A percentile compares a stretch with the other conserved stretches of the same genome.
Evolutionary conservation across 2,888 invertebrate species (phyloP).

Genomic region (Drosophila borealis): DNA sequence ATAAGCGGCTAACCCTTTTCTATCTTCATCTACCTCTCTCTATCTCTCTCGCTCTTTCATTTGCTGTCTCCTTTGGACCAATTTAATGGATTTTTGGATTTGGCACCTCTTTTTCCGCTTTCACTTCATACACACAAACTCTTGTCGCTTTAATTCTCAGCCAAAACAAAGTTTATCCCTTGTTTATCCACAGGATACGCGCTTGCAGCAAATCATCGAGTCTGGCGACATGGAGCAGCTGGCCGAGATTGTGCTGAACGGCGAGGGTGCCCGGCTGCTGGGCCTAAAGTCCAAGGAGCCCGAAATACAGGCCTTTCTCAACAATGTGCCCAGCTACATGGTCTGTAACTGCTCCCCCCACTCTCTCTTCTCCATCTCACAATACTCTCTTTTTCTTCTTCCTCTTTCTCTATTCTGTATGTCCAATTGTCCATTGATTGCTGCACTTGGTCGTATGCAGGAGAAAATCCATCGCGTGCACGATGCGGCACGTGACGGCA

Average conservation of each 20-base stretch:
- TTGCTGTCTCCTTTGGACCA: constrained; percentile 11
- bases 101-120: constrained; percentile 20
- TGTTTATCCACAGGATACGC: constrained; percentile 86
- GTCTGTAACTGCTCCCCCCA: constrained; percentile 85
- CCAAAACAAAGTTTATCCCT: constrained; percentile 18
- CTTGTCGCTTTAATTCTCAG: constrained; percentile 4
- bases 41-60: constrained; percentile 6
- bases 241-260: constrained; percentile 94
- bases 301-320: constrained; percentile 94
- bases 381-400: not conserved
- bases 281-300: constrained; percentile 90
- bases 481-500: constrained; percentile 93
- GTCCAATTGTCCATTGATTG: constrained; percentile 46
- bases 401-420: not conserved
- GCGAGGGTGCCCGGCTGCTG: constrained; percentile 92
- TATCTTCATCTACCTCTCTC: constrained; percentile 17
- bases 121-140: constrained; percentile 26
- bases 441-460: constrained; percentile 85
- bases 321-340: constrained; percentile 95
- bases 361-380: not conserved
- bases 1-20: constrained; percentile 67
- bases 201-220: constrained; percentile 89
- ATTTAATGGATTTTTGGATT: constrained; percentile 1
- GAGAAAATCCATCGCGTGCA: constrained; percentile 96
- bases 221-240: constrained; percentile 95